phyloP scores from a whole-genome alignment of 2,797 vertebrate species.

The Paramormyrops hopkinsi region DNA sequence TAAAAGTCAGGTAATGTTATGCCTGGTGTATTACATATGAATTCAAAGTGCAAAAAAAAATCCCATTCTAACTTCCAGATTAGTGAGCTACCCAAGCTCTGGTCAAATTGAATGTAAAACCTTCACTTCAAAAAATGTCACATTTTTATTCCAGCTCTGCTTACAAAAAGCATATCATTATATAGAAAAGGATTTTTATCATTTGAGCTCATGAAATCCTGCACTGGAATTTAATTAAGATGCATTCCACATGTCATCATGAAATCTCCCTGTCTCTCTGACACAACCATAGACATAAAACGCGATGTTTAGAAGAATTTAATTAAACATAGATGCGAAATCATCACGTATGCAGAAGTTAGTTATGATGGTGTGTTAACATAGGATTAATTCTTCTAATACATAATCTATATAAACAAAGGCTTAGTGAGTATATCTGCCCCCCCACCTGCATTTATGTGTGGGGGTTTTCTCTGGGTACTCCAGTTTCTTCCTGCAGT shows the following conservation, averaged over 20 bases:
- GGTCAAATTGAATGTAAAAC: not conserved
- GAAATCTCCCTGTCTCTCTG: not conserved
- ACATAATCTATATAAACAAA: not conserved
- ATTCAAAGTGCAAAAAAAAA: not conserved
- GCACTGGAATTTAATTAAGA: not conserved
- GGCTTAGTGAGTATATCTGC: not conserved
- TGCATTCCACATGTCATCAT: not conserved
- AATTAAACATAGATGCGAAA: not conserved
- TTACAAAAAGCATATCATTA: not conserved
- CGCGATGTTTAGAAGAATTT: not conserved
- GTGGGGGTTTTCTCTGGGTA: not conserved
- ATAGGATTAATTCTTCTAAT: not conserved
- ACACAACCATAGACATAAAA: not conserved
- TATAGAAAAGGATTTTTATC: not conserved
- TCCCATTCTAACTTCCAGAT: not conserved
- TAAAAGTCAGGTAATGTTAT: not conserved
- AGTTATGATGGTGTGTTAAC: not conserved
- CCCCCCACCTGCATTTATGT: not conserved
- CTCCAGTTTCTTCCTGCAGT: not conserved
- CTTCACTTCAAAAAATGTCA: not conserved
- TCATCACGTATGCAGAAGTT: not conserved
- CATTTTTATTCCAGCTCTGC: not conserved
- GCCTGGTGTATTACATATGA: not conserved
- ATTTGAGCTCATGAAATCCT: not conserved
- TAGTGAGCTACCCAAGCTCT: not conserved